Conservation (phyloP, 2,888 invertebrate genomes). For the Drosophila kuntzei region DNA sequence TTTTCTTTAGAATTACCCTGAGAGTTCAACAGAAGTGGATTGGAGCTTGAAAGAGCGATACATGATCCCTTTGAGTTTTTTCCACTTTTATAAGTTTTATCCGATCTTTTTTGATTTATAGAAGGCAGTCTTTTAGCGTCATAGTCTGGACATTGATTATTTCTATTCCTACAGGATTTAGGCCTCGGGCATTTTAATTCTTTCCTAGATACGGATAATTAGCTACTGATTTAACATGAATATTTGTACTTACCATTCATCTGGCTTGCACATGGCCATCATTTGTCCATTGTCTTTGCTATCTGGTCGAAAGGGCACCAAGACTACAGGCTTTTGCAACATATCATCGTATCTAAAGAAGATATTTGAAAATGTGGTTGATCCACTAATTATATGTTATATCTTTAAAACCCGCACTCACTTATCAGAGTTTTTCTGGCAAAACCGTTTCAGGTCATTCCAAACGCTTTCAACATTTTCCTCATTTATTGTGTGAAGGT, state of each 20-base stretch:
- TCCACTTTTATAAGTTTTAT: background rate
- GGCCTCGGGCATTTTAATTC: constrained; percentile 5
- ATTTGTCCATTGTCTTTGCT: background rate
- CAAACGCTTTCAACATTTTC: constrained; percentile 9
- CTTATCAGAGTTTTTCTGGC: background rate
- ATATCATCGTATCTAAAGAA: background rate
- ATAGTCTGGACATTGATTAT: background rate
- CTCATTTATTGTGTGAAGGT: constrained; percentile 7
- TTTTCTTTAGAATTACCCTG: background rate
- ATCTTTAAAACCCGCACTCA: background rate
- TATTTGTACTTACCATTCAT: constrained; percentile 38
- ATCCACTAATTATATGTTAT: too few species aligned
- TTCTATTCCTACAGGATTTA: background rate
- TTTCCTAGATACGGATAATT: constrained; percentile 12
- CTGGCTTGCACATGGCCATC: constrained; percentile 30
- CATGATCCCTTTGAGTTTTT: background rate
- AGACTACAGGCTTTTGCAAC: constrained; percentile 11
- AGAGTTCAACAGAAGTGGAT: too few species aligned
- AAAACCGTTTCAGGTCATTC: constrained; percentile 17
- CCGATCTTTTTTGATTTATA: background rate
- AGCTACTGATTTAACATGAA: background rate
- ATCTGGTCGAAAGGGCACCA: constrained; percentile 28
- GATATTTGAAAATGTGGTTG: background rate
- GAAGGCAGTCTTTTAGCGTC: background rate
- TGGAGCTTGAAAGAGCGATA: background rate